These are phyloP conservation scores for Anarrhichthys ocellatus DNA, from an alignment of 2,113 vertebrate species.

Conservation along the genomic window DNA sequence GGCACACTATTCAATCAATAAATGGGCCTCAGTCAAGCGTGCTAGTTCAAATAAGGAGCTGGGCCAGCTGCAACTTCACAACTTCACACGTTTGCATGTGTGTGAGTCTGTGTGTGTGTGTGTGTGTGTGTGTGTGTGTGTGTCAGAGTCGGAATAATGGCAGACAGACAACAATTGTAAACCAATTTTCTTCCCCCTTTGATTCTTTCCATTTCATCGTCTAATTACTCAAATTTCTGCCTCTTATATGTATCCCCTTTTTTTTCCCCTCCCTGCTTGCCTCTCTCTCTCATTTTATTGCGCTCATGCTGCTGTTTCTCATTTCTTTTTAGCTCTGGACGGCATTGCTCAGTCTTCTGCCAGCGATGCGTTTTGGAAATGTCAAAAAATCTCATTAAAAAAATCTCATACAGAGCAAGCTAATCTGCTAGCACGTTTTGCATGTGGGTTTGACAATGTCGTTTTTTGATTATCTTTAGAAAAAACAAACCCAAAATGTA, in stretches of 20 bases:
- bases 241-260: constrained; percentile 5
- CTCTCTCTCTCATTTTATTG: constrained; percentile 17
- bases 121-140: neutral
- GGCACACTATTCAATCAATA: constrained; percentile 87
- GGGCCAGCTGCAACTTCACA: constrained; percentile 72
- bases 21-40: constrained; percentile 82
- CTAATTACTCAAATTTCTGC: constrained; percentile 52
- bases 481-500: constrained; percentile 12
- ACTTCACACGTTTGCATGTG: constrained; percentile 49
- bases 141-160: constrained; percentile 40
- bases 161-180: constrained; percentile 56
- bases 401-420: constrained; percentile 10
- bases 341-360: neutral
- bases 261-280: constrained; percentile 7
- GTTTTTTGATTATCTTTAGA: constrained; percentile 40
- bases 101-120: constrained; percentile 4
- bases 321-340: constrained; percentile 36
- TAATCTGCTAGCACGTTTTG: constrained; percentile 14
- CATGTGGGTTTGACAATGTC: neutral
- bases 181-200: constrained; percentile 51
- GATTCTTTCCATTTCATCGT: constrained; percentile 43
- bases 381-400: constrained; percentile 34
- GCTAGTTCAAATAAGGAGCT: constrained; percentile 83
- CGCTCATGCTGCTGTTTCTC: constrained; percentile 40
- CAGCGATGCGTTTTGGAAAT: constrained; percentile 41